Conservation (phyloP, 2,797 vertebrate genomes). For the Eulemur mongoz region DNA sequence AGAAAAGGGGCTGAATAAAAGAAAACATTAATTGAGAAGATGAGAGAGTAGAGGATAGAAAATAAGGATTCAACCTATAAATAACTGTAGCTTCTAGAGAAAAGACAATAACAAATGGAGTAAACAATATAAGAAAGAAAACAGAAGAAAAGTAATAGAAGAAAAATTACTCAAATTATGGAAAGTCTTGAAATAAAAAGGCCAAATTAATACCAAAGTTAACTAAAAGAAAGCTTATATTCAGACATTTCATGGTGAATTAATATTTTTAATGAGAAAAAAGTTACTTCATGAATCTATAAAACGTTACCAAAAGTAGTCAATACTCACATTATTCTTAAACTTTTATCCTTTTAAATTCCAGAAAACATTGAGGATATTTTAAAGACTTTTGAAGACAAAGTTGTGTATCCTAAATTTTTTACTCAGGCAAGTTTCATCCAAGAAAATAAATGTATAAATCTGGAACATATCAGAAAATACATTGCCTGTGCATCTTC, state of each 20-base stretch:
- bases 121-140: not conserved
- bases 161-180: not conserved
- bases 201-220: not conserved
- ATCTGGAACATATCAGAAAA: not conserved
- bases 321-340: not conserved
- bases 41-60: not conserved
- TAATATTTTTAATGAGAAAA: not conserved
- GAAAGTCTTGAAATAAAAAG: not conserved
- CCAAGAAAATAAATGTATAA: not conserved
- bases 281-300: not conserved
- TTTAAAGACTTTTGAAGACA: not conserved
- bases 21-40: not conserved
- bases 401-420: not conserved
- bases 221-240: not conserved
- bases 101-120: not conserved
- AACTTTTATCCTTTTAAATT: not conserved
- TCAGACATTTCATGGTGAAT: not conserved
- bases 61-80: not conserved
- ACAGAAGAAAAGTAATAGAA: not conserved
- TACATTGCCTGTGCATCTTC: not conserved
- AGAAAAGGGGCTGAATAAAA: not conserved
- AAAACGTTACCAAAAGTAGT: not conserved
- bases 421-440: not conserved
- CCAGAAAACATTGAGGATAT: not conserved
- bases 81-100: not conserved